Base-by-base conservation (phyloP, 2,888 invertebrate species). In the Lordiphosa andalusiaca region DNA sequence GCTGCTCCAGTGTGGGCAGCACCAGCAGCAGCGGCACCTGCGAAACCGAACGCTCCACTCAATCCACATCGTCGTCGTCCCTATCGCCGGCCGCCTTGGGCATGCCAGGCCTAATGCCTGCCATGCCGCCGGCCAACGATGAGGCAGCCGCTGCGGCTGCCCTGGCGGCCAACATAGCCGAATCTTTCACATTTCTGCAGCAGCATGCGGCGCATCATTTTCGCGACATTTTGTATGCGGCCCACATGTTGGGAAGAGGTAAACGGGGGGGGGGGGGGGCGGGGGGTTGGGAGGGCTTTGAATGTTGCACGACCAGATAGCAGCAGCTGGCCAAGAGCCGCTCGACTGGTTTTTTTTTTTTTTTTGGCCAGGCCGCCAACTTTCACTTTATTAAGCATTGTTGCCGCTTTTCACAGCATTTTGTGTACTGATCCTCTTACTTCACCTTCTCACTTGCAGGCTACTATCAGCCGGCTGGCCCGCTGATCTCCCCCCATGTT, bases 391-490 rank as follows among this genome's bases (percentile, higher is more conserved):
- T 69, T 30, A 9, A 30, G 73, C 81, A 54, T 59, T 51, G 80
- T 80, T 76, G 76, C 76, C 76, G 54, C 71, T 73, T 73, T 76
- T 76, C 76, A 80, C 63, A 46, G 30, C 30, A 2, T 30, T 9
- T 30, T 30, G 16, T 30, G 25, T 33, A 44, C 44, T 50, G 36
- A 66, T 55, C 30, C 36, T 13, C 44, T 12, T 44, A 55, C 19
- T 42, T 42, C 44, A 63, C 53, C 48, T 42, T 85, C 73, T 66
- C 90, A 91, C 9, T 81, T 88, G 0, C 92, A 96, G 96, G 96
- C 89, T 96, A 95, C 89, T 96, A 96, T 91, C 96, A 96, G 91
- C 96, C 96, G 80, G 96, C 96, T 80, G 96, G 96, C 70, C 96
- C 97, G 77, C 92, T 96, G 89, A 96, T 96, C 87, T 93, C 93